Base-by-base conservation (phyloP, 2,113 vertebrate species). In the Eptesicus fuscus region DNA sequence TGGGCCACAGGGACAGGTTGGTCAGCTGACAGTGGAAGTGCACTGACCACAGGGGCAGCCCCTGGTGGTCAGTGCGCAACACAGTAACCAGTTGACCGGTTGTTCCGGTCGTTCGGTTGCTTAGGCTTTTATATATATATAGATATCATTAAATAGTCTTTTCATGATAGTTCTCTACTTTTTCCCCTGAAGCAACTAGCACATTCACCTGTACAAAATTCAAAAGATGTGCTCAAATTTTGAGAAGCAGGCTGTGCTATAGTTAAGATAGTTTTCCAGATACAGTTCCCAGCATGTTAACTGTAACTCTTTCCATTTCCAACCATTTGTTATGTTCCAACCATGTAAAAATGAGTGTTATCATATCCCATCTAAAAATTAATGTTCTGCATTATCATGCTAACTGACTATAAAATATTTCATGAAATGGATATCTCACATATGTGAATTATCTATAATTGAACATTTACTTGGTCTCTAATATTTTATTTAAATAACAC, bases 401-500 rank as follows among this genome's bases (percentile, higher is more conserved):
- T 90, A 56, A 5, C n/a, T 90, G 63, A 5, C n/a, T 84, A 80
- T n/a, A 93, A 79, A 88, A 47, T 70, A 86, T 53, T 71, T 77
- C 28, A 32, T 77, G 44, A 22, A 76, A 59, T 73, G 35, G 23
- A 47, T 86, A 16, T 59, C 51, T 63, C 18, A 89, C 79, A 49
- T 84, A 73, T 47, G 78, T 86, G 40, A 63, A 73, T 93, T 30
- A 73, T 90, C 77, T 59, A 11, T 53, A 65, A 53, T 25, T 73
- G n/a, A 51, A 77, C 59, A 65, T 78, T 95, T 93, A 67, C 7
- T 23, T 53, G 83, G 4, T 82, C 69, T 83, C 20, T 79, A 89
- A 82, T 87, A 74, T 91, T 93, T 87, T 88, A 44, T 63, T 30
- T 80, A 93, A 96, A 91, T 77, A 73, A 79, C 56, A 25, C 28